Percentiles rank a stretch among this genome's conserved stretches.
These are phyloP conservation scores for Caenorhabditis auriculariae DNA, from an alignment of 2,888 invertebrate genomes.

Conservation along the genomic window DNA sequence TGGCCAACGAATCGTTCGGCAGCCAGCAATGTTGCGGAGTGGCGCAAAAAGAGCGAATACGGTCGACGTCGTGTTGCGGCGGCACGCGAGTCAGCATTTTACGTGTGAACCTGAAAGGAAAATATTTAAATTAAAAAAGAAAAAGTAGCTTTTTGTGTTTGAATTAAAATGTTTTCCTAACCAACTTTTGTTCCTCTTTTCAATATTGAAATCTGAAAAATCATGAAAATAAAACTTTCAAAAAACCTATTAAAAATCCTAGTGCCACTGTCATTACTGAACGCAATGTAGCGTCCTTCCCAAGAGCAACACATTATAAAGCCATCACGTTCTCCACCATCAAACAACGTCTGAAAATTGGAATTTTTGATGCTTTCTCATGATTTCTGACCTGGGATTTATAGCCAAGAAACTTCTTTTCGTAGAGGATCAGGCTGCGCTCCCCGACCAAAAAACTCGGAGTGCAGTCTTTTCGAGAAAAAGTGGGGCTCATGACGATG, in stretches of 20 bases:
- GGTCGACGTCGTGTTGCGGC: constrained; percentile 50
- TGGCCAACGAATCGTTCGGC: constrained; percentile 39
- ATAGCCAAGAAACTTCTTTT: constrained; percentile 52
- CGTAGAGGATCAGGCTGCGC: constrained; percentile 50
- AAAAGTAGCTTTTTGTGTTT: too few species aligned
- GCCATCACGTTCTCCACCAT: constrained; percentile 59
- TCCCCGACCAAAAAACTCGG: constrained; percentile 55
- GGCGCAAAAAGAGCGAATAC: constrained; percentile 43
- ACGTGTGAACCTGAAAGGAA: constrained; percentile 26
- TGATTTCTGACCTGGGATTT: constrained; percentile 31
- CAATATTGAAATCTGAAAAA: neutral
- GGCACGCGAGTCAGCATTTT: constrained; percentile 46
- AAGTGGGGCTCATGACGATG: constrained; percentile 53
- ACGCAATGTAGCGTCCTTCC: constrained; percentile 53
- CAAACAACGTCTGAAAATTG: constrained; percentile 45
- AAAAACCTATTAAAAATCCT: constrained; percentile 52
- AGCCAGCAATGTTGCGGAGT: constrained; percentile 57
- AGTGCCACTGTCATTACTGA: constrained; percentile 63
- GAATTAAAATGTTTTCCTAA: neutral
- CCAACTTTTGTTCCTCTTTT: neutral
- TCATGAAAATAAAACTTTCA: neutral
- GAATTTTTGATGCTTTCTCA: neutral
- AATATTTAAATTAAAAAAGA: constrained; percentile 1
- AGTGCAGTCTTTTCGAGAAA: constrained; percentile 28
- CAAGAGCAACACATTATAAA: constrained; percentile 54